Percentiles rank a stretch among this genome's conserved stretches.
Evolutionary conservation across 2,888 invertebrate genomes (phyloP).

Genomic region (Drosophila ustulata): DNA sequence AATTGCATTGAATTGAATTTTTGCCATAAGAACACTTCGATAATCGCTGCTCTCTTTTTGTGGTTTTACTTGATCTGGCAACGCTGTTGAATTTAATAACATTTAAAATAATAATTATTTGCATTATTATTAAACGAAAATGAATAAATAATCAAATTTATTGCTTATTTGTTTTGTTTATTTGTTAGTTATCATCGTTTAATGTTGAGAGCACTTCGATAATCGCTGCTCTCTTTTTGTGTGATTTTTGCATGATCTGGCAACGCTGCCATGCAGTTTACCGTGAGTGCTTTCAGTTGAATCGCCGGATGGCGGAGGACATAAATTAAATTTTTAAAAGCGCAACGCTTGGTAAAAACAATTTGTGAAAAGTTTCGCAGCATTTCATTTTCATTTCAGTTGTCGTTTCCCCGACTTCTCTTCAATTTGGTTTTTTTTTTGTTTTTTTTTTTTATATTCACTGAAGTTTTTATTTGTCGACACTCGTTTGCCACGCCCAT

Average conservation of each 20-base stretch:
- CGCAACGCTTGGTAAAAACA: conserved; percentile 48
- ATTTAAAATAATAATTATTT: no score
- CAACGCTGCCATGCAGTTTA: conserved; percentile 12
- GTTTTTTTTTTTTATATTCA: not conserved
- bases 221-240: not conserved
- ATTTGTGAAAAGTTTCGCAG: conserved; percentile 62
- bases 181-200: not conserved
- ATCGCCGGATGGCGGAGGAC: conserved; percentile 39
- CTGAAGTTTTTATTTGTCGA: conserved; percentile 43
- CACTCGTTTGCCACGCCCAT: conserved; percentile 46
- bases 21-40: not conserved
- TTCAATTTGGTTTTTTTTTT: not conserved
- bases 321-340: conserved; percentile 63
- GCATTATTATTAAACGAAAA: no score
- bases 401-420: conserved; percentile 6
- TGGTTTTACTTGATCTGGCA: not conserved
- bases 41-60: not conserved
- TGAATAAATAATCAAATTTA: no score
- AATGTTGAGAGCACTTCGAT: not conserved
- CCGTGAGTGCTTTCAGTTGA: conserved; percentile 8
- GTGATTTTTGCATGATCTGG: not conserved
- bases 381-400: conserved; percentile 28
- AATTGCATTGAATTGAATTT: no score
- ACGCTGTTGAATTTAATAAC: no score
- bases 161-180: no score